Percentiles rank a stretch among this genome's conserved stretches.
phyloP scores from a whole-genome alignment of 1,140 invertebrate species.

The Heliothis virescens region DNA sequence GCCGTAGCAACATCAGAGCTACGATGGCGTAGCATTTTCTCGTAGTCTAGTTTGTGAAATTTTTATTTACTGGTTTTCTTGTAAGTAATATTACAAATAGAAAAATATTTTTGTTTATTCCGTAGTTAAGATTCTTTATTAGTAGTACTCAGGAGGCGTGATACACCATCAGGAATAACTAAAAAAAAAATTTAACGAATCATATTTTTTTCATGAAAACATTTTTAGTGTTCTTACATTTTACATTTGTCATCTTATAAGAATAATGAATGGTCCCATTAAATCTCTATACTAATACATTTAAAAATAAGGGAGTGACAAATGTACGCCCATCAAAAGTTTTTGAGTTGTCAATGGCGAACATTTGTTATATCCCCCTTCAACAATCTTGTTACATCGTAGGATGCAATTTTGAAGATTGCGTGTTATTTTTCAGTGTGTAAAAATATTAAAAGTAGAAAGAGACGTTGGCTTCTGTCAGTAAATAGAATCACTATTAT shows the following conservation, averaged over 20 bases:
- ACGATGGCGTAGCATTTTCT: slow-evolving; percentile 1
- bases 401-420: slow-evolving; percentile 11
- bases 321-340: slow-evolving; percentile 30
- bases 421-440: slow-evolving; percentile 5
- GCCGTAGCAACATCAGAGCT: neutral
- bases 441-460: no score
- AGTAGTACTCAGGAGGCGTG: no score
- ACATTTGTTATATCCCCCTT: slow-evolving; percentile 18
- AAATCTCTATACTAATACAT: neutral
- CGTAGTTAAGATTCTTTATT: no score
- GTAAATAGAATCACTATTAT: no score
- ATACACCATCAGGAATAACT: no score
- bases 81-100: no score
- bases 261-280: slow-evolving; percentile 22
- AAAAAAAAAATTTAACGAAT: no score
- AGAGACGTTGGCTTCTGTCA: neutral
- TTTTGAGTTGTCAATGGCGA: slow-evolving; percentile 29
- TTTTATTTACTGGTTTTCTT: no score
- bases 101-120: no score
- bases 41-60: neutral
- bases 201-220: no score
- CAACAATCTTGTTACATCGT: slow-evolving; percentile 27
- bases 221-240: no score
- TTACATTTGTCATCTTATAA: slow-evolving; percentile 8
- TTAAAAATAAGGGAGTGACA: slow-evolving; percentile 28